These are phyloP conservation scores for Lamellibrachia columna DNA, from an alignment of 2,888 invertebrate genomes.

Conservation along the genomic window DNA sequence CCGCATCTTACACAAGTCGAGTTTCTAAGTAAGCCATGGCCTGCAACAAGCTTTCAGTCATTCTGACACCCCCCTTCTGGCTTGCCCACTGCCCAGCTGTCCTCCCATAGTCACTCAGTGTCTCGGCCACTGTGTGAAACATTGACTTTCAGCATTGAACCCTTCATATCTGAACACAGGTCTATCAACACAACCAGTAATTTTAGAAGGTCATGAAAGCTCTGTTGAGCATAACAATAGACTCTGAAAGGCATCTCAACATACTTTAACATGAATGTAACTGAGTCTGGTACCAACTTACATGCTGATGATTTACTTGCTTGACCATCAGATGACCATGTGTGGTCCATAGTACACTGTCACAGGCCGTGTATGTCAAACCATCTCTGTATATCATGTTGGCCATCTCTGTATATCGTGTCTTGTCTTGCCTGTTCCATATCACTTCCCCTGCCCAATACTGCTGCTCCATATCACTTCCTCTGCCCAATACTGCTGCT, in stretches of 20 bases:
- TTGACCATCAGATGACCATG: not conserved
- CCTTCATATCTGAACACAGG: not conserved
- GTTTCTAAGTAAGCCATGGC: constrained; percentile 30
- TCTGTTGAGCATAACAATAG: not conserved
- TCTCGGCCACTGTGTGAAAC: constrained; percentile 22
- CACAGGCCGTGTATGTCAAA: not conserved
- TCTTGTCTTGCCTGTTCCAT: no score
- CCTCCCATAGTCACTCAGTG: not conserved
- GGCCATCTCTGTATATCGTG: not conserved
- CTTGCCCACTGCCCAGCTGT: not conserved
- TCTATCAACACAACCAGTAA: not conserved
- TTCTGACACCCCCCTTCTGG: constrained; percentile 6
- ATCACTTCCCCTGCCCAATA: not conserved
- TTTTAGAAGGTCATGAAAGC: not conserved
- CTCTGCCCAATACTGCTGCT: not conserved
- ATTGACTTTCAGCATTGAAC: constrained; percentile 13
- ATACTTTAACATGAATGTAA: not conserved
- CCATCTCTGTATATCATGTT: not conserved
- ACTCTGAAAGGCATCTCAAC: not conserved
- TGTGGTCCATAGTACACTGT: not conserved
- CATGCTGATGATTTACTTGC: not conserved
- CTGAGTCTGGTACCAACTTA: no score
- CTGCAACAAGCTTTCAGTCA: constrained; percentile 37
- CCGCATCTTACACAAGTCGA: constrained; percentile 26
- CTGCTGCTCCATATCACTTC: not conserved